phyloP scores from a whole-genome alignment of 2,113 vertebrate species.

The Hippocampus guttulatus region DNA sequence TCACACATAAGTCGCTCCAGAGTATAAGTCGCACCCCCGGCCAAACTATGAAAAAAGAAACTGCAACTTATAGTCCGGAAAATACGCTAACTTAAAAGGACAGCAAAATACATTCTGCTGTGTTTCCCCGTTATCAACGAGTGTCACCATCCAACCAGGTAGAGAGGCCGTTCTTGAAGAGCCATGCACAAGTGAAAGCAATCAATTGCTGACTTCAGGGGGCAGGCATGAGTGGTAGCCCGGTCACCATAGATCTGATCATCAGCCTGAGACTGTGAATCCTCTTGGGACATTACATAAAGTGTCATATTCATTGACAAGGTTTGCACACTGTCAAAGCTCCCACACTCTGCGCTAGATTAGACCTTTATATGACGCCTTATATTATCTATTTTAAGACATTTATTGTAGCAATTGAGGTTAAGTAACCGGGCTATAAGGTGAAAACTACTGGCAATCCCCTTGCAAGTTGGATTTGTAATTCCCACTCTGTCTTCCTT shows the following conservation, averaged over 20 bases:
- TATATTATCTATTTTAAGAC: constrained; percentile 41
- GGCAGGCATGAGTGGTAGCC: neutral
- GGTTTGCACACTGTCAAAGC: constrained; percentile 30
- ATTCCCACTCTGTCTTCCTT: constrained; percentile 16
- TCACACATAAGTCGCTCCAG: too few relatives aligned
- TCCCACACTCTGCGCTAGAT: constrained; percentile 22
- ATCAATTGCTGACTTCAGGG: constrained; percentile 51
- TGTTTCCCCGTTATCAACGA: constrained; percentile 36
- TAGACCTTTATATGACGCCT: constrained; percentile 20
- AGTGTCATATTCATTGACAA: constrained; percentile 28
- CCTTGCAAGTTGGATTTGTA: constrained; percentile 28
- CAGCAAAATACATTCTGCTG: neutral
- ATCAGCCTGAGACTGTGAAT: constrained; percentile 19
- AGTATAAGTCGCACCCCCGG: too few relatives aligned
- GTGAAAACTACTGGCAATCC: constrained; percentile 11
- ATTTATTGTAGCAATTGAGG: constrained; percentile 35
- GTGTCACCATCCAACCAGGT: constrained; percentile 32
- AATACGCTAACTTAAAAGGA: constrained; percentile 1
- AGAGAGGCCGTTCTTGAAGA: constrained; percentile 25
- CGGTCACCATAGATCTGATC: constrained; percentile 41
- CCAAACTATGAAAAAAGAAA: too few relatives aligned
- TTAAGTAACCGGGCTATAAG: constrained; percentile 25
- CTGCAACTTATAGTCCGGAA: too few relatives aligned
- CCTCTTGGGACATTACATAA: constrained; percentile 32
- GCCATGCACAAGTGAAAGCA: constrained; percentile 32